A percentile compares a stretch with the other conserved stretches of the same genome.
These are phyloP conservation scores for Theretra japonica DNA, from an alignment of 2,888 invertebrate species.

Conservation along the genomic window DNA sequence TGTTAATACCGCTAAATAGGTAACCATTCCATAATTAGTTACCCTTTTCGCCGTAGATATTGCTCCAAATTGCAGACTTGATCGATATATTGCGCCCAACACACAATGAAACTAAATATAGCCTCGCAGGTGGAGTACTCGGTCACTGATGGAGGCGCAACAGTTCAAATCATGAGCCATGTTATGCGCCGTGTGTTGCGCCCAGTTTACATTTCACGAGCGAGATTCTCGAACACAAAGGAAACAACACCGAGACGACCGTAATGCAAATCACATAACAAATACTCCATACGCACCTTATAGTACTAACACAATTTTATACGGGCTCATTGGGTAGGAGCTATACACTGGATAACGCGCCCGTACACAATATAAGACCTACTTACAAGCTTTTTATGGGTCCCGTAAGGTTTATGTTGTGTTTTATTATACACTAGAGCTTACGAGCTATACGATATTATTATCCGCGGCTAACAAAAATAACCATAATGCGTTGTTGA, in stretches of 20 bases:
- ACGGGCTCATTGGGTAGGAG: constrained; percentile 14
- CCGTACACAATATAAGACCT: constrained; percentile 27
- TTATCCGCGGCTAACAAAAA: constrained; percentile 23
- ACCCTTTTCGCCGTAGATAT: constrained; percentile 40
- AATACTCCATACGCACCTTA: background rate
- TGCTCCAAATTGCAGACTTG: constrained; percentile 57
- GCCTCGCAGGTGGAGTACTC: constrained; percentile 69
- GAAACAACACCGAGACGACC: constrained; percentile 13
- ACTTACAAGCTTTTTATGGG: constrained; percentile 30
- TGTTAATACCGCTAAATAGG: constrained; percentile 22
- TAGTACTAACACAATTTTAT: constrained; percentile 18
- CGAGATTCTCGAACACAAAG: constrained; percentile 18
- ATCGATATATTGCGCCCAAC: constrained; percentile 70
- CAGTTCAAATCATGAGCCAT: constrained; percentile 52
- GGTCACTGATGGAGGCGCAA: constrained; percentile 62
- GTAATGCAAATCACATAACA: constrained; percentile 23
- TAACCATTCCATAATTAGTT: constrained; percentile 32
- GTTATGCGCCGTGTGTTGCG: constrained; percentile 4
- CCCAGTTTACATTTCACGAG: background rate
- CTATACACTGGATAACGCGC: constrained; percentile 15
- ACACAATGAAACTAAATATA: constrained; percentile 82
- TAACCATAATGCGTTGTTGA: constrained; percentile 17
- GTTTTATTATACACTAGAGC: constrained; percentile 29
- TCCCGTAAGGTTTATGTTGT: constrained; percentile 21
- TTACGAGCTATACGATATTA: constrained; percentile 23